Evolutionary conservation across 2,113 vertebrate genomes (phyloP).

Genomic region (Gnathonemus echidnorhynchus): DNA sequence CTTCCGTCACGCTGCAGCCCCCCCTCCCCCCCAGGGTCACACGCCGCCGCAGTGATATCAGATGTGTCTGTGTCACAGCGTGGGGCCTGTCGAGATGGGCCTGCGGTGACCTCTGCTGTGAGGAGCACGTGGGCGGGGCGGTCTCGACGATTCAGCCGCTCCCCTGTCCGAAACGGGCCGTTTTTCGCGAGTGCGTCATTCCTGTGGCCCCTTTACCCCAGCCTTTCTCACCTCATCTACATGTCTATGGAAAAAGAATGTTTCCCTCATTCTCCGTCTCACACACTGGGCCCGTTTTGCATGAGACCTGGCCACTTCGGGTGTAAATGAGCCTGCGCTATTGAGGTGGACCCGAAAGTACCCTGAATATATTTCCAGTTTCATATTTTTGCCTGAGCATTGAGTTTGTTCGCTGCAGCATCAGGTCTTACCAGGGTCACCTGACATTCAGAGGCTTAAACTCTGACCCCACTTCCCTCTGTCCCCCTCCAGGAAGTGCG

Average conservation of each 20-base stretch:
- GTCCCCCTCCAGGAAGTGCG: neutral
- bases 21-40: neutral
- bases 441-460: neutral
- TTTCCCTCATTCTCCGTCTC: neutral
- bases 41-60: neutral
- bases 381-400: neutral
- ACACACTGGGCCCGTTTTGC: neutral
- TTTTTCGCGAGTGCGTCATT: neutral
- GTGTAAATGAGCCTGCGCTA: neutral
- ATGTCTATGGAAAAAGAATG: neutral
- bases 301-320: neutral
- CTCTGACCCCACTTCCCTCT: neutral
- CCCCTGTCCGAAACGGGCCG: neutral
- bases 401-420: neutral
- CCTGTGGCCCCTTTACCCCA: neutral
- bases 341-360: neutral
- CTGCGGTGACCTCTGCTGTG: neutral
- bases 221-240: neutral
- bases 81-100: neutral
- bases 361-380: neutral
- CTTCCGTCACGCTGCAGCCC: neutral
- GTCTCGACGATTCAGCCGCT: neutral
- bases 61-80: neutral
- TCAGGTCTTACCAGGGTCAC: neutral
- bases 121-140: neutral